These are phyloP conservation scores for Spea multiplicata DNA, from an alignment of 2,113 vertebrate species.

Conservation along the genomic window DNA sequence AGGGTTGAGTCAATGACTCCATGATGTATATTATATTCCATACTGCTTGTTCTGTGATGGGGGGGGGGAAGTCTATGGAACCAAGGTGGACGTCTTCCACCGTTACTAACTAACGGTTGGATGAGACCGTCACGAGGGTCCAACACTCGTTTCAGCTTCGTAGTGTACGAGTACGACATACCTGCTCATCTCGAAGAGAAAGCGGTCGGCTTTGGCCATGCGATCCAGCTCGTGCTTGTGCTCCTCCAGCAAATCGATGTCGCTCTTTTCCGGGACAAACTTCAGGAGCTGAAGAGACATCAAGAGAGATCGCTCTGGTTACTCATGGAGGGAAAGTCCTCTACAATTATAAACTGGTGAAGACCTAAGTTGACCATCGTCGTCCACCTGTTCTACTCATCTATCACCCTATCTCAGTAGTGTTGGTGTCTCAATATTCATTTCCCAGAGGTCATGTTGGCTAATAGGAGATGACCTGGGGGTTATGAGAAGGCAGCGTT, in stretches of 20 bases:
- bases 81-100: too few relatives aligned
- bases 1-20: too few relatives aligned
- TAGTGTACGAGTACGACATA: slow-evolving; percentile 50
- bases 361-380: neutral
- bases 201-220: slow-evolving; percentile 96
- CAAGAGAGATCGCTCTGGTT: too few relatives aligned
- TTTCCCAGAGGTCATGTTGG: neutral
- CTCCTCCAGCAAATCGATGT: slow-evolving; percentile 92
- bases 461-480: neutral
- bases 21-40: too few relatives aligned
- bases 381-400: neutral
- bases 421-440: slow-evolving; percentile 6
- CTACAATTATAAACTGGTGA: too few relatives aligned
- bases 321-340: too few relatives aligned
- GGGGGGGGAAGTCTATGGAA: too few relatives aligned
- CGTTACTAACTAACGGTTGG: too few relatives aligned
- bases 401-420: neutral
- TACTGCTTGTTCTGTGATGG: too few relatives aligned
- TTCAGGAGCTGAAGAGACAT: slow-evolving; percentile 80
- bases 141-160: too few relatives aligned
- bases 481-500: neutral
- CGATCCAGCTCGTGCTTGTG: slow-evolving; percentile 95
- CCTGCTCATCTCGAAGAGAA: slow-evolving; percentile 99
- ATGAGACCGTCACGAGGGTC: too few relatives aligned
- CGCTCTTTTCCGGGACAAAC: slow-evolving; percentile 93